phyloP scores from a whole-genome alignment of 1,140 invertebrate genomes.

The Drosophila nigromelanica region DNA sequence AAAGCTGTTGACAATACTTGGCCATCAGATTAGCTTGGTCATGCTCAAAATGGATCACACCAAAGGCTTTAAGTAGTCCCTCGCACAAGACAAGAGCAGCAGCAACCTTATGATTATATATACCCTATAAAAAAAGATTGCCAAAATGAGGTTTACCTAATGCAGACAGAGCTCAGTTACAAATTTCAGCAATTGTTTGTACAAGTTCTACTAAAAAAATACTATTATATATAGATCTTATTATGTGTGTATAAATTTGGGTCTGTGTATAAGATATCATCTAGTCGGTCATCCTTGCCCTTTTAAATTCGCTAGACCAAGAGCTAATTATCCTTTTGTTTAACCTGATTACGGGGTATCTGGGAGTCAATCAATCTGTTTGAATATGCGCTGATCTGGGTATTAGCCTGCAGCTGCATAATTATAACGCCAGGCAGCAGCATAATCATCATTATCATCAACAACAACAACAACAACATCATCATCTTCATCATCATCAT shows the following conservation, averaged over 20 bases:
- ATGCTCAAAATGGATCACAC: conserved; percentile 62
- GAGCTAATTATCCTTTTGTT: background rate
- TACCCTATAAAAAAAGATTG: conserved; percentile 11
- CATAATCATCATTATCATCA: conserved; percentile 47
- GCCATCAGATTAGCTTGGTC: conserved; percentile 65
- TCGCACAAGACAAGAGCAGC: conserved; percentile 1
- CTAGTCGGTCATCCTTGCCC: too few relatives aligned
- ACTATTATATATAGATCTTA: too few relatives aligned
- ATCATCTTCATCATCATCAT: conserved; percentile 44
- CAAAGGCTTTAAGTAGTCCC: conserved; percentile 22
- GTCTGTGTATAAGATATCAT: too few relatives aligned
- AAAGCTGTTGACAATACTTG: conserved; percentile 43
- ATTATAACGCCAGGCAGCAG: conserved; percentile 44
- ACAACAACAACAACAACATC: conserved; percentile 20
- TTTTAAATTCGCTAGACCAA: too few relatives aligned
- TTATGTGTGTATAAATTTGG: too few relatives aligned
- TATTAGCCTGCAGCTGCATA: conserved; percentile 52
- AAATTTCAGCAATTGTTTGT: too few relatives aligned
- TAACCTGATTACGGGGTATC: conserved; percentile 1
- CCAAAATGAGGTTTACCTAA: background rate
- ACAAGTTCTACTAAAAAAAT: too few relatives aligned
- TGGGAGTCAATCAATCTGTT: background rate
- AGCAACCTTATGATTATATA: conserved; percentile 29
- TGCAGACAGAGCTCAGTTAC: too few relatives aligned
- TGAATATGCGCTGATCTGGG: conserved; percentile 13